Base-by-base conservation (phyloP, 2,888 invertebrate genomes). In the Drosophila aldrichi region DNA sequence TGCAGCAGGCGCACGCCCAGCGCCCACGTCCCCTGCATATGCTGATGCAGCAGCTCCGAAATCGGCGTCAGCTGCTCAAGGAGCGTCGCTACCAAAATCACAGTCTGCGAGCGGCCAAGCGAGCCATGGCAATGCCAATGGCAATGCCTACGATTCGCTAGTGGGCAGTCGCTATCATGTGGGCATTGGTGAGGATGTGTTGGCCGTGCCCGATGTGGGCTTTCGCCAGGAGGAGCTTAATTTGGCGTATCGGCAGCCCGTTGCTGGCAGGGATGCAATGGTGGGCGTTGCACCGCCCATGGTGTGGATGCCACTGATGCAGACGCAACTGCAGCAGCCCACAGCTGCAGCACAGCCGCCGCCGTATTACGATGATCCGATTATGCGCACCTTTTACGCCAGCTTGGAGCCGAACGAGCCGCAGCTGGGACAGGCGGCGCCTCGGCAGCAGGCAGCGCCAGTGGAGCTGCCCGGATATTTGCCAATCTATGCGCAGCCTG, bases 371-470 rank as follows among this genome's bases (percentile, higher is more conserved):
- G 82, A 90, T 49, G 91, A 91, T 82, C 90, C 89, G 3, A 74
- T 91, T 2, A 91, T 91, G 90, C 81, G 77, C 10, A 71, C 71
- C 8, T 91, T 90, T 43, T 91, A 90, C 34, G 68, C 67, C 40
- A 86, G 86, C 18, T 12, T 82, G 61, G 52, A 62, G 20, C 70
- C 36, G 2, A 55, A 44, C 3, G 63, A 60, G 16, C 67, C 69
- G 14, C 49, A 63, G 22, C 7, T 70, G 22, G 73, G 58, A 0
- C 72, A 74, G 49, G 48, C 51, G n/a, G 32, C 57, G 7, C 38
- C 60, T 6, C 18, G 49, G 16, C 41, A 43, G 9, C 70, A 64
- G 12, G 14, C 51, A 29, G 41, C 55, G 1, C 25, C 70, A 4
- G 18, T 22, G 14, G 74, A 73, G 10, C 56, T 60, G 9, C n/a